These are phyloP conservation scores for Campoplex nolae DNA, from an alignment of 2,888 invertebrate species.

Conservation along the genomic window DNA sequence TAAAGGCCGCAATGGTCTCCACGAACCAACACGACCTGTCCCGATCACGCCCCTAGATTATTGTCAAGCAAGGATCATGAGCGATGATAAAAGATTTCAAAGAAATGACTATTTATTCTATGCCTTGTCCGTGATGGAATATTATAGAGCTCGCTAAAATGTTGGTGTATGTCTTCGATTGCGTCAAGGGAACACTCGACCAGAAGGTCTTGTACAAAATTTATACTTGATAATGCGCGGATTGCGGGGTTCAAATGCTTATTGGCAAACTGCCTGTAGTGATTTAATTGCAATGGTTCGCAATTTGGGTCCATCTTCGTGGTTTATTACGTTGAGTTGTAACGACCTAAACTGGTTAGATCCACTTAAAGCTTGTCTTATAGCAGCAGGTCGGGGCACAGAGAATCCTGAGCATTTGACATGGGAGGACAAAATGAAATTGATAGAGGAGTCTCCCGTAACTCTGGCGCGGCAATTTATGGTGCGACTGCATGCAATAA, in stretches of 20 bases:
- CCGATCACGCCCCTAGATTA: conserved; percentile 75
- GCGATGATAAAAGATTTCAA: conserved; percentile 70
- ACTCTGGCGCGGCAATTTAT: conserved; percentile 72
- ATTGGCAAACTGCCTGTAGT: conserved; percentile 75
- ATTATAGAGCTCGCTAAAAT: not conserved
- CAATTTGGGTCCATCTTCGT: conserved; percentile 77
- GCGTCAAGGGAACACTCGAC: conserved; percentile 1
- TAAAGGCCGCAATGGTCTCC: conserved; percentile 72
- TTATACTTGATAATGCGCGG: conserved; percentile 78
- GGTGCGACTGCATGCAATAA: conserved; percentile 72
- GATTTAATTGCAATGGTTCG: conserved; percentile 77
- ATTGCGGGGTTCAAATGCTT: conserved; percentile 74
- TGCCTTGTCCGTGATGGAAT: conserved; percentile 74
- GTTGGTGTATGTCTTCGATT: conserved; percentile 10
- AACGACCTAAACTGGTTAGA: conserved; percentile 78
- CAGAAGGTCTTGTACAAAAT: conserved; percentile 69
- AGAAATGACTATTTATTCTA: conserved; percentile 76
- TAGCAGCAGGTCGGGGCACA: conserved; percentile 72
- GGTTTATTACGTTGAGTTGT: conserved; percentile 72
- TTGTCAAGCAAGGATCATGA: conserved; percentile 70
- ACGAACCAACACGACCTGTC: conserved; percentile 66
- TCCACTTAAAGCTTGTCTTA: conserved; percentile 78
- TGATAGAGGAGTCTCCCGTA: conserved; percentile 62
- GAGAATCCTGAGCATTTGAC: conserved; percentile 36
- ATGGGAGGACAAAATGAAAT: conserved; percentile 37